Conservation (phyloP, 2,888 invertebrate genomes). For the Apotomis turbidana region DNA sequence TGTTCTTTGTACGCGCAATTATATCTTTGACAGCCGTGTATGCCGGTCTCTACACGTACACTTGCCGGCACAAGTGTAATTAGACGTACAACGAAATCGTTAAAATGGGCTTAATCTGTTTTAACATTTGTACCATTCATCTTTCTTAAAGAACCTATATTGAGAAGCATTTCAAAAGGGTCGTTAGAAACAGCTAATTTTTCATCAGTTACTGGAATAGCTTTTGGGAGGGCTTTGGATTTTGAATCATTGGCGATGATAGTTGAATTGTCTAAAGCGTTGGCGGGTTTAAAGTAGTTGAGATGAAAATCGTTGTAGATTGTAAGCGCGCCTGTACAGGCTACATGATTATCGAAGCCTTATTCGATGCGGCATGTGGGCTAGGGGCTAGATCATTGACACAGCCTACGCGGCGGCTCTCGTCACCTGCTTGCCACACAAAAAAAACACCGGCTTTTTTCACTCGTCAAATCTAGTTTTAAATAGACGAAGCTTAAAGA, state of each 20-base stretch:
- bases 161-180: neutral
- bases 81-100: slow-evolving; percentile 30
- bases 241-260: neutral
- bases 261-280: slow-evolving; percentile 6
- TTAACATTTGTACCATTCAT: slow-evolving; percentile 10
- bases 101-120: slow-evolving; percentile 23
- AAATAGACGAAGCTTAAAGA: slow-evolving; percentile 54
- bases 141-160: slow-evolving; percentile 7
- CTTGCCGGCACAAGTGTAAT: slow-evolving; percentile 60
- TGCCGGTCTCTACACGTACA: slow-evolving; percentile 62
- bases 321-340: slow-evolving; percentile 60
- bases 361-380: slow-evolving; percentile 82
- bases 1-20: slow-evolving; percentile 76
- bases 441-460: slow-evolving; percentile 67
- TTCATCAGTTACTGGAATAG: neutral
- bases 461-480: slow-evolving; percentile 70
- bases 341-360: slow-evolving; percentile 79
- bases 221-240: neutral
- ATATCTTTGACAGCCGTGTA: slow-evolving; percentile 78
- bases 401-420: slow-evolving; percentile 77
- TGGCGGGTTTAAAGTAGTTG: slow-evolving; percentile 3
- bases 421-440: slow-evolving; percentile 76
- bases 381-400: slow-evolving; percentile 82
- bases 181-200: slow-evolving; percentile 5
- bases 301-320: slow-evolving; percentile 30